Evolutionary conservation across 1,140 invertebrate genomes (phyloP).

Genomic region (Aleiodes sp.): DNA sequence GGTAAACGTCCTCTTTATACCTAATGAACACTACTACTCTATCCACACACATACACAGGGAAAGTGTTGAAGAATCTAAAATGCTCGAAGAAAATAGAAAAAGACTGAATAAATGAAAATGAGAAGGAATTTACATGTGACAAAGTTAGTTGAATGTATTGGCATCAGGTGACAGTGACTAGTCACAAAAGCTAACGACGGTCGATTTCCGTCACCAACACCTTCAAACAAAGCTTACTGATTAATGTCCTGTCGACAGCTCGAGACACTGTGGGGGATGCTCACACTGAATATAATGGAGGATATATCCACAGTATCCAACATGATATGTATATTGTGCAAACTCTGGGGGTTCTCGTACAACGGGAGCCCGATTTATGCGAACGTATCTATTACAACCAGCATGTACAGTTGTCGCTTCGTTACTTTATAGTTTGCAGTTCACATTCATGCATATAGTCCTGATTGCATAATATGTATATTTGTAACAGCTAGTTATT

Average conservation of each 20-base stretch:
- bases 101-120: too few relatives aligned
- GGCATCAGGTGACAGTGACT: not conserved
- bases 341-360: not conserved
- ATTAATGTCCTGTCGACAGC: slow-evolving; percentile 36
- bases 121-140: not conserved
- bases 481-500: not conserved
- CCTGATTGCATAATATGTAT: not conserved
- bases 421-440: slow-evolving; percentile 11
- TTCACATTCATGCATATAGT: not conserved
- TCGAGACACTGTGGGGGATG: slow-evolving; percentile 30
- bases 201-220: slow-evolving; percentile 12
- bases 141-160: not conserved
- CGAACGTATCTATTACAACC: slow-evolving; percentile 31
- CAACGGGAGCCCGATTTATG: slow-evolving; percentile 23
- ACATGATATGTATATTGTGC: slow-evolving; percentile 9
- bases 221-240: slow-evolving; percentile 20
- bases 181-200: not conserved
- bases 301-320: slow-evolving; percentile 13
- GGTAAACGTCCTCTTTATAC: slow-evolving; percentile 16
- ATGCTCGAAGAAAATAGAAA: too few relatives aligned
- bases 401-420: not conserved
- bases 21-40: slow-evolving; percentile 15
- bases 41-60: not conserved
- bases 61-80: too few relatives aligned
- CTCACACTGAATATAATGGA: slow-evolving; percentile 13